These are phyloP conservation scores for Oostethus manadensis DNA, from an alignment of 2,113 vertebrate genomes.

Conservation along the genomic window DNA sequence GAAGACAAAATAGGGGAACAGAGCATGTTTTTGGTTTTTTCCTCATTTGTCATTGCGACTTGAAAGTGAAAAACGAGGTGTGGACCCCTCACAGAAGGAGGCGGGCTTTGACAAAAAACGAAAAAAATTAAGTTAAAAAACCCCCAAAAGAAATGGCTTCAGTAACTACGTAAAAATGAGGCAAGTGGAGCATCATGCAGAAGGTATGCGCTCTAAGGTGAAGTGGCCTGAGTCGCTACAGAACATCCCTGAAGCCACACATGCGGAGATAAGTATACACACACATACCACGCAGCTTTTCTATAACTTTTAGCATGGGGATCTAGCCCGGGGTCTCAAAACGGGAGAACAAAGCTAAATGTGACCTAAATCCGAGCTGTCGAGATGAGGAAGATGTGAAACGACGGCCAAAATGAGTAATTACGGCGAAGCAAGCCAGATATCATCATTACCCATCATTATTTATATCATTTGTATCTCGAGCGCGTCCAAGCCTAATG, in stretches of 20 bases:
- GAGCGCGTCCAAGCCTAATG: background rate
- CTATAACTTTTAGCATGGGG: slow-evolving; percentile 9
- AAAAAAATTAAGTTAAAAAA: slow-evolving; percentile 29
- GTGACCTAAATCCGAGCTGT: background rate
- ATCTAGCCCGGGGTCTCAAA: slow-evolving; percentile 7
- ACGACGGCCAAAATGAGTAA: slow-evolving; percentile 17
- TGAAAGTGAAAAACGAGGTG: slow-evolving; percentile 29
- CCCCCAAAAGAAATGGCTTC: slow-evolving; percentile 34
- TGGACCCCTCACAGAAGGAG: slow-evolving; percentile 22
- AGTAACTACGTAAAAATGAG: slow-evolving; percentile 22
- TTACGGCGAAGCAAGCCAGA: background rate
- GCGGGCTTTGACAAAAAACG: slow-evolving; percentile 9
- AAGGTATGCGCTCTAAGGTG: slow-evolving; percentile 29
- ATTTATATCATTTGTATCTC: background rate
- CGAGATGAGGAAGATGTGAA: slow-evolving; percentile 10
- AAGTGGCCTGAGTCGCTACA: slow-evolving; percentile 34
- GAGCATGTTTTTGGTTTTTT: slow-evolving; percentile 8
- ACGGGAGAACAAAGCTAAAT: slow-evolving; percentile 14
- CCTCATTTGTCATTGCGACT: slow-evolving; percentile 8
- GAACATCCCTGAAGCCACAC: slow-evolving; percentile 34
- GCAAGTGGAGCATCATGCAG: slow-evolving; percentile 26
- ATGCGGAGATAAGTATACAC: slow-evolving; percentile 14
- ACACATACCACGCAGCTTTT: slow-evolving; percentile 22
- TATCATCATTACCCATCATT: too few relatives aligned
- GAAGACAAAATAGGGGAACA: background rate